A percentile compares a stretch with the other conserved stretches of the same genome.
Evolutionary conservation across 2,113 vertebrate genomes (phyloP).

Genomic region (Hypocryptadius cinnamomeus): DNA sequence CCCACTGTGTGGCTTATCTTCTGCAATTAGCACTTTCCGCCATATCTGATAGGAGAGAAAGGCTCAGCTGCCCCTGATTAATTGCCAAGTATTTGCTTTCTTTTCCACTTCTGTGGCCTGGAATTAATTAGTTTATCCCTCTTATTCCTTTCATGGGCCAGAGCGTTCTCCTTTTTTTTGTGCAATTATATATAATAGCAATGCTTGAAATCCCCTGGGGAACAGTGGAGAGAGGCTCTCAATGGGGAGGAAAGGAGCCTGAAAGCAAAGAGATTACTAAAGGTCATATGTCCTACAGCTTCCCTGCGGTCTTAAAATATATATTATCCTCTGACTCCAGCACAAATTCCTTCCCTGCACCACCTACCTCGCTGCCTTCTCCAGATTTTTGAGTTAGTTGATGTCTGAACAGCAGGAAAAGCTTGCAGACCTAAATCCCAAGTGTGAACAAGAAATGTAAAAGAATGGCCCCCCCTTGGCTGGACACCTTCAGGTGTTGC

Average conservation of each 20-base stretch:
- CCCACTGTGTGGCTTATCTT: slow-evolving; percentile 46
- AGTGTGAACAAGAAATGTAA: neutral
- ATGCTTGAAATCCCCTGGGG: slow-evolving; percentile 4
- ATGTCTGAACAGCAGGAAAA: slow-evolving; percentile 15
- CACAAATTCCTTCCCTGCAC: neutral
- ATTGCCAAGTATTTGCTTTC: slow-evolving; percentile 49
- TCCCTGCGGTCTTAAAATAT: slow-evolving; percentile 13
- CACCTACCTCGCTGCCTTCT: slow-evolving; percentile 15
- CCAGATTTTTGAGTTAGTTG: neutral
- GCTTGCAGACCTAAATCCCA: neutral
- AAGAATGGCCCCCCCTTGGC: neutral
- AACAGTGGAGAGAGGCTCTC: slow-evolving; percentile 32
- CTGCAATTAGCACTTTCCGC: slow-evolving; percentile 42
- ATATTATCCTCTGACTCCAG: slow-evolving; percentile 2
- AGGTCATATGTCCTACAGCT: slow-evolving; percentile 19
- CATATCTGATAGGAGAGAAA: slow-evolving; percentile 26
- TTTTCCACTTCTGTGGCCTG: slow-evolving; percentile 44
- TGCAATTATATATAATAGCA: slow-evolving; percentile 39
- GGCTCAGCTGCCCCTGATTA: slow-evolving; percentile 36
- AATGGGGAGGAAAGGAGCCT: slow-evolving; percentile 24
- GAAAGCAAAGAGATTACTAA: slow-evolving; percentile 43
- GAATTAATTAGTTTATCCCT: slow-evolving; percentile 57
- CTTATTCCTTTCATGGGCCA: slow-evolving; percentile 37
- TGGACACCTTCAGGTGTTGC: neutral
- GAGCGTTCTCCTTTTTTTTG: slow-evolving; percentile 6